Base-by-base conservation (phyloP, 2,797 vertebrate genomes). In the Diplodus sargus region DNA sequence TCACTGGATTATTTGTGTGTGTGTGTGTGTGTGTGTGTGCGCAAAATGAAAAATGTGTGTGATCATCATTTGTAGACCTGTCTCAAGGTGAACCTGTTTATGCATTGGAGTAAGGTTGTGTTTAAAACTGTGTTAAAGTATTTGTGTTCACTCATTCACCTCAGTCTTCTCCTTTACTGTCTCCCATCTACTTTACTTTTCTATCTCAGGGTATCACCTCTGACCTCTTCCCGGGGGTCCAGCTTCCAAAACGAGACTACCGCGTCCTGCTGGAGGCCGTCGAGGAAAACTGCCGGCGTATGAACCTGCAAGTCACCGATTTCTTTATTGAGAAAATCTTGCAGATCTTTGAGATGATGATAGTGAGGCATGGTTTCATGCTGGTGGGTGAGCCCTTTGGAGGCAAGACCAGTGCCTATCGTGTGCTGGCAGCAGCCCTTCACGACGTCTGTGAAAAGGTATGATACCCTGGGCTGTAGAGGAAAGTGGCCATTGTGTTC, bases 301-400 rank as follows among this genome's bases (percentile, higher is more conserved):
- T 97, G 97, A 97, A 99, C 93, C 92, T 98, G 73, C 97, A 98
- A 85, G 93, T 97, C 91, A 97, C 97, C 0, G 78, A 90, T 0
- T 94, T 95, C 83, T 98, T 97, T 84, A 83, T 93, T 0, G 95
- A 96, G 94, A 98, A 98, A 93, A 97, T 98, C 87, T 92, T 97
- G 69, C 97, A 98, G 89, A 95, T 98, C 82, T 97, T 90, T 57
- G 97, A 98, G 91, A 98, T 98, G 97, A 98, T 98, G 97, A 96
- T 96, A 39, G 97, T 98, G 39, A 95, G 96, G 18, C 97, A 98
- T 3, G 97, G 97, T 67, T 98, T 98, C 87, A 98, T 98, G 97
- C 90, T 98, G 70, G 97, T 99, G 66, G 97, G 97, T 16, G 97
- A 98, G 71, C 97, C 97, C 0, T 97, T 97, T 67, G 97, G 96